These are phyloP conservation scores for Mycteria americana DNA, from an alignment of 2,797 vertebrate genomes.

Conservation along the genomic window DNA sequence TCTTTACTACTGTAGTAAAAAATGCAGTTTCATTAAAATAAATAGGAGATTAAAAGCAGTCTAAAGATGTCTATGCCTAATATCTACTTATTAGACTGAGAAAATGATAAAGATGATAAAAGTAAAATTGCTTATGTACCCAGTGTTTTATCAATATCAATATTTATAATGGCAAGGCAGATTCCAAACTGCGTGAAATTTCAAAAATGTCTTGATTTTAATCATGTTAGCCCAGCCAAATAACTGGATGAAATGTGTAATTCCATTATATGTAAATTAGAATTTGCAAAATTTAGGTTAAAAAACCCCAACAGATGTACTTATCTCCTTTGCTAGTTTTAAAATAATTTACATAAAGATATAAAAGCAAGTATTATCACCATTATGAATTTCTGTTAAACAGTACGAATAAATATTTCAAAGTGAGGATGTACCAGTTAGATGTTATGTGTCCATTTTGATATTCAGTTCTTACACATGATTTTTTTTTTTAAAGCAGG, in stretches of 20 bases:
- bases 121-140: not conserved
- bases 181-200: not conserved
- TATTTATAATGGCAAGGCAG: not conserved
- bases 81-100: not conserved
- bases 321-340: not conserved
- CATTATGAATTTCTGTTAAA: not conserved
- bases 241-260: not conserved
- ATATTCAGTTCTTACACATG: not conserved
- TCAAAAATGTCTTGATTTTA: not conserved
- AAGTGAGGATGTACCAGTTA: not conserved
- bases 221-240: not conserved
- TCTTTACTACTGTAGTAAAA: not conserved
- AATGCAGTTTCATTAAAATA: not conserved
- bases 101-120: not conserved
- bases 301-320: not conserved
- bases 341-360: not conserved
- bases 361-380: not conserved
- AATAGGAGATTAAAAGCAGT: not conserved
- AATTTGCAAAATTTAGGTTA: not conserved
- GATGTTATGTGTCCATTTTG: not conserved
- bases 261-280: not conserved
- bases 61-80: not conserved
- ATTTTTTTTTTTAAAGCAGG: not conserved
- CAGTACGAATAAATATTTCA: not conserved
- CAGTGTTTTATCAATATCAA: not conserved